These are phyloP conservation scores for Odontophorus gujanensis DNA, from an alignment of 2,113 vertebrate genomes.

Conservation along the genomic window DNA sequence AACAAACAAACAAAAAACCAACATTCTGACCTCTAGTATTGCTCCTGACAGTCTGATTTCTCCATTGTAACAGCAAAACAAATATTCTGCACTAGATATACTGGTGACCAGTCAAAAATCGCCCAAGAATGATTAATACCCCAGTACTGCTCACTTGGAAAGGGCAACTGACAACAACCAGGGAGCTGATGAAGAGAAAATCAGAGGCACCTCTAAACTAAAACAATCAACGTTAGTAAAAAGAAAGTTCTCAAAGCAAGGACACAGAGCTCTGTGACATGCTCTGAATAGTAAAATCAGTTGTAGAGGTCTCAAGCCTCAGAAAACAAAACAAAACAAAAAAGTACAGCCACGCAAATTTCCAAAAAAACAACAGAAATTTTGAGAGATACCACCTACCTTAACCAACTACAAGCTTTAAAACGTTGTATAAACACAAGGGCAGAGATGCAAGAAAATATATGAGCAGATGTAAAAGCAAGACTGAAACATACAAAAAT, in stretches of 20 bases:
- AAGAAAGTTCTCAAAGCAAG: neutral
- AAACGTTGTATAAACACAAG: neutral
- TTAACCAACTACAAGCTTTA: neutral
- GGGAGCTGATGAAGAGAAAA: neutral
- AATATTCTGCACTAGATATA: neutral
- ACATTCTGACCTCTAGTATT: neutral
- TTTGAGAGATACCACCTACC: neutral
- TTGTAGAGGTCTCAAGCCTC: too few species aligned
- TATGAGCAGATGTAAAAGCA: neutral
- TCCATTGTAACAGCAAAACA: neutral
- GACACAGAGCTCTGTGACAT: neutral
- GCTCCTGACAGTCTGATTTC: neutral
- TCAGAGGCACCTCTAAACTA: neutral
- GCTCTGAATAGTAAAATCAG: neutral
- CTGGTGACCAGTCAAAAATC: neutral
- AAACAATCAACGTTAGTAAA: neutral
- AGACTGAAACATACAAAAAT: constrained; percentile 26
- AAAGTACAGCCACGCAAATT: neutral
- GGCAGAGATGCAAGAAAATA: neutral
- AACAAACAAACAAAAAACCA: neutral
- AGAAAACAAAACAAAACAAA: neutral
- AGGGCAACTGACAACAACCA: neutral
- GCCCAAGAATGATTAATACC: neutral
- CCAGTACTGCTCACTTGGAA: neutral
- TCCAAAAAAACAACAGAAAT: neutral